These are phyloP conservation scores for Drosophila mauritiana DNA, from an alignment of 1,140 invertebrate genomes.

Conservation along the genomic window DNA sequence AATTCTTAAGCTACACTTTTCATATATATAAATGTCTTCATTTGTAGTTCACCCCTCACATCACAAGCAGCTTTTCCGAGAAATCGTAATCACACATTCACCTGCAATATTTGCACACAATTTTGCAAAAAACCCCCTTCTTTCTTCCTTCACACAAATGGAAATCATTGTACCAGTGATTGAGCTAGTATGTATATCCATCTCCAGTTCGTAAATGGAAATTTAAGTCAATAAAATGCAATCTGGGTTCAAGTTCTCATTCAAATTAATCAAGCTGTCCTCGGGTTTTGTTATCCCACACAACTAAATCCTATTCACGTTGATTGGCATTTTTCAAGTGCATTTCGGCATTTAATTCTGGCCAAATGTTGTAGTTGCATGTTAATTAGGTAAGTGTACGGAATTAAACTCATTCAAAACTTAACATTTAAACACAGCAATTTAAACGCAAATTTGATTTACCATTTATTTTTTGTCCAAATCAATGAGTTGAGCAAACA, in stretches of 20 bases:
- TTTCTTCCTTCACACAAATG: neutral
- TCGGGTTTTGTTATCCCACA: neutral
- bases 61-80: constrained; percentile 1
- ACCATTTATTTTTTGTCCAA: too few species aligned
- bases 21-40: constrained; percentile 35
- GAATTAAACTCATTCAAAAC: too few species aligned
- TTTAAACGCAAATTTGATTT: too few species aligned
- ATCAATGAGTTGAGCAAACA: too few species aligned
- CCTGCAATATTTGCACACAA: constrained; percentile 57
- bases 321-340: constrained; percentile 15
- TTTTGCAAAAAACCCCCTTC: constrained; percentile 9
- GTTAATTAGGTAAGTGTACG: neutral
- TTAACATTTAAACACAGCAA: too few species aligned
- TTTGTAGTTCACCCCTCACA: constrained; percentile 14
- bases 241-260: constrained; percentile 44
- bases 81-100: constrained; percentile 58
- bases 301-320: constrained; percentile 17
- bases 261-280: constrained; percentile 16
- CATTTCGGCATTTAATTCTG: neutral
- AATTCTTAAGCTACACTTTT: constrained; percentile 23
- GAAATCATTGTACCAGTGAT: constrained; percentile 22
- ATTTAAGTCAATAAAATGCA: constrained; percentile 59
- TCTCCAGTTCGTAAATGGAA: constrained; percentile 29
- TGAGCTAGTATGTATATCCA: constrained; percentile 29
- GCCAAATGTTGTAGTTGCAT: neutral